phyloP scores from a whole-genome alignment of 2,888 invertebrate genomes.

The Hyles lineata region DNA sequence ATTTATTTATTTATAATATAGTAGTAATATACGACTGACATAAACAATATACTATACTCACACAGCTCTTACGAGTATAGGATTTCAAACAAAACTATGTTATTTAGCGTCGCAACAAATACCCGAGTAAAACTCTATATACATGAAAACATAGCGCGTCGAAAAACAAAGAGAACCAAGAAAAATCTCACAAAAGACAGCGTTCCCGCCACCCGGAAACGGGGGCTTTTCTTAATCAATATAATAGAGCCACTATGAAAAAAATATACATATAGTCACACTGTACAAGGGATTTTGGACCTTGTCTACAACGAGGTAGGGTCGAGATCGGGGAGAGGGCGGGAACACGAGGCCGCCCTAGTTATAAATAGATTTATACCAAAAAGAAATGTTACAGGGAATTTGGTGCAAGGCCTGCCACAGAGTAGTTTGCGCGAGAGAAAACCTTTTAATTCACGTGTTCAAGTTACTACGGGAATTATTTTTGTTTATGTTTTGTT shows the following conservation, averaged over 20 bases:
- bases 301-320: slow-evolving; percentile 44
- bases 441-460: neutral
- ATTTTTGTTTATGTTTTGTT: no score
- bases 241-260: slow-evolving; percentile 84
- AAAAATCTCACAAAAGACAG: slow-evolving; percentile 75
- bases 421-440: slow-evolving; percentile 64
- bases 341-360: slow-evolving; percentile 74
- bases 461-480: no score
- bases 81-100: neutral
- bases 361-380: slow-evolving; percentile 86
- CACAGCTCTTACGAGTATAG: no score
- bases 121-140: slow-evolving; percentile 9
- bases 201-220: slow-evolving; percentile 76
- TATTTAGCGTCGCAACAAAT: neutral
- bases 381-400: slow-evolving; percentile 85
- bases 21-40: no score
- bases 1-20: no score
- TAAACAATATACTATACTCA: no score
- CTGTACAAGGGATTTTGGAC: slow-evolving; percentile 46
- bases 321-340: slow-evolving; percentile 52
- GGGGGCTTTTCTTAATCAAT: slow-evolving; percentile 81
- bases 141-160: slow-evolving; percentile 55
- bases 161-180: slow-evolving; percentile 74
- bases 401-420: slow-evolving; percentile 79
- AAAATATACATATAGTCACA: slow-evolving; percentile 74